These are phyloP conservation scores for Caradrina clavipalpis DNA, from an alignment of 2,888 invertebrate genomes.

Conservation along the genomic window DNA sequence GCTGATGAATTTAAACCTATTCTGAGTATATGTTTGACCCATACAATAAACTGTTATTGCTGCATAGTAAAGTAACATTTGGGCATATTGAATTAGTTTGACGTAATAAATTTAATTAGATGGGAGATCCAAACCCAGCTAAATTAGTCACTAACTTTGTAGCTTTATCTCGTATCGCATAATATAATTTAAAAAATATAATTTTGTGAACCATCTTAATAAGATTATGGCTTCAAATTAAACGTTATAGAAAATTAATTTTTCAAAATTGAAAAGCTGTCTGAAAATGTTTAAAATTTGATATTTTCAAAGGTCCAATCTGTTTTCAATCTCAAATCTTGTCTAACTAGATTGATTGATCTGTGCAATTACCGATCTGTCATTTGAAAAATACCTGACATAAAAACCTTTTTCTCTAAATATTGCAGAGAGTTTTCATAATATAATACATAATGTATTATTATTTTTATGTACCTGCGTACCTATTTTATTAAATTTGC, in stretches of 20 bases:
- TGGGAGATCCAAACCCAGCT: no score
- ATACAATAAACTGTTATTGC: no score
- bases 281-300: slow-evolving; percentile 6
- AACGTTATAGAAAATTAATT: slow-evolving; percentile 23
- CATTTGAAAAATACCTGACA: background rate
- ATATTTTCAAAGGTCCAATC: slow-evolving; percentile 11
- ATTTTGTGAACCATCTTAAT: background rate
- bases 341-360: slow-evolving; percentile 20
- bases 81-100: no score
- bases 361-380: slow-evolving; percentile 2
- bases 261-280: slow-evolving; percentile 1
- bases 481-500: slow-evolving; percentile 17
- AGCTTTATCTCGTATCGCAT: background rate
- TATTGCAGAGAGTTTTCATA: background rate
- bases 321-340: background rate
- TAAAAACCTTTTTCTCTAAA: background rate
- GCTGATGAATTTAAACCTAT: no score
- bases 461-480: background rate
- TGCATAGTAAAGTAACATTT: no score
- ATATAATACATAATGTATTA: background rate
- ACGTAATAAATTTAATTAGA: no score
- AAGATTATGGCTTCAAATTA: slow-evolving; percentile 1
- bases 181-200: background rate
- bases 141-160: no score
- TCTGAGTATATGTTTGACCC: no score